Evolutionary conservation across 2,888 invertebrate genomes (phyloP), one percentile per base, ranked within the genome.

Genomic region (Zaprionus obscuricornis): DNA sequence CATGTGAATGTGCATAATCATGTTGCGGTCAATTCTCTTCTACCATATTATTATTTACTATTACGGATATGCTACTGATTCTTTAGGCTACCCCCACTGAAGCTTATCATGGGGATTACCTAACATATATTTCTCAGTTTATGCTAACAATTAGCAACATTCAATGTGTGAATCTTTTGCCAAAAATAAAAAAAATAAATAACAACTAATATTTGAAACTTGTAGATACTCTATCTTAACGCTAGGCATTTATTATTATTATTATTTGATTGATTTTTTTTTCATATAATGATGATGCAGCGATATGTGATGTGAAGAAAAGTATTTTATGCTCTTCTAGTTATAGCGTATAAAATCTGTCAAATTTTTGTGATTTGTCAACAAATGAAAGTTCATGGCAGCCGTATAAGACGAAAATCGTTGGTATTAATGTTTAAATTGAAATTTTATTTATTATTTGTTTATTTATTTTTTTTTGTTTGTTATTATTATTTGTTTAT

Each of bases 131-230:
- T 58, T 45, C 34, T 57, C 29, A 40, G 62, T 43, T 81, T 70
- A 36, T 51, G 55, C 55, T 63, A 57, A 40, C 71, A 85, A 78
- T 85, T 78, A 82, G 83, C 63, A 63, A n/a, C 20, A 4, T 22
- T 5, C 50, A 27, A 57, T 68, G 37, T 43, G 8, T 59, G 62
- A n/a, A n/a, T n/a, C n/a, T n/a, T 54, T 27, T 34, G 56, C 24
- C 39, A 59, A 52, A 50, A 40, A 51, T 45, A 31, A 36, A n/a
- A 27, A 8, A 27, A 33, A 14, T 24, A 4, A 26, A 31, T 24
- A 22, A 7, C 6, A 1, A 26, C 13, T n/a, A 11, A 10, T 6
- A 3, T 5, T 11, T 1, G 10, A 14, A 34, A 33, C 47, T 42
- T 6, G 0, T 6, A 13, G 2, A 40, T 69, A 45, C 73, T 17